Evolutionary conservation across 30 jellyfish, hydroid and myxozoan species (phyloP).

Genomic region (Hydractinia echinata): DNA sequence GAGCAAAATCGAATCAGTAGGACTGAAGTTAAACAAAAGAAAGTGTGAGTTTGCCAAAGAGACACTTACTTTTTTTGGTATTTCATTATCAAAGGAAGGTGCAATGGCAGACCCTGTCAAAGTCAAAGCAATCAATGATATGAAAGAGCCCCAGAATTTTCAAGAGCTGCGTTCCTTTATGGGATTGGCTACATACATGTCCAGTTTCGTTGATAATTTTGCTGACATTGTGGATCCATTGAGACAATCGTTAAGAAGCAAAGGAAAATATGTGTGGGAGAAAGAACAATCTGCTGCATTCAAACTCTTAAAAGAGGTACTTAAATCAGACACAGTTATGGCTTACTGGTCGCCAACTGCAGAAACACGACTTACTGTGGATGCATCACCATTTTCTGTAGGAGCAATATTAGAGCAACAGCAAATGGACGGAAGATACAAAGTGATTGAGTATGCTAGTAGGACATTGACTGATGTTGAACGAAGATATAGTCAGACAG

Average conservation of each 20-base stretch:
- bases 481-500: slow-evolving; percentile 48
- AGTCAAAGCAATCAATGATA: neutral
- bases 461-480: slow-evolving; percentile 48
- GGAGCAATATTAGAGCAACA: too few species aligned
- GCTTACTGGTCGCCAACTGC: slow-evolving; percentile 11
- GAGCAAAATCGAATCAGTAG: slow-evolving; percentile 37
- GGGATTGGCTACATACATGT: slow-evolving; percentile 10
- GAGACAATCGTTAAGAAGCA: slow-evolving; percentile 24
- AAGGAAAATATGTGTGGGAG: neutral
- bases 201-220: slow-evolving; percentile 1
- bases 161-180: neutral
- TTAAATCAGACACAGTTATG: slow-evolving; percentile 18
- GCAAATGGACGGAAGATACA: too few species aligned
- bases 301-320: neutral
- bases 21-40: slow-evolving; percentile 41
- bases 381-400: too few species aligned
- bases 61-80: slow-evolving; percentile 19
- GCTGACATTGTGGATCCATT: neutral
- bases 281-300: too few species aligned
- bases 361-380: too few species aligned
- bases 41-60: slow-evolving; percentile 40
- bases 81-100: slow-evolving; percentile 5
- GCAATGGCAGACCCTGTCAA: slow-evolving; percentile 1
- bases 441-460: slow-evolving; percentile 16
- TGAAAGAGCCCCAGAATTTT: neutral